A percentile compares a stretch with the other conserved stretches of the same genome.
These are phyloP conservation scores for Meloe dianella DNA, from an alignment of 2,888 invertebrate genomes.

Conservation along the genomic window DNA sequence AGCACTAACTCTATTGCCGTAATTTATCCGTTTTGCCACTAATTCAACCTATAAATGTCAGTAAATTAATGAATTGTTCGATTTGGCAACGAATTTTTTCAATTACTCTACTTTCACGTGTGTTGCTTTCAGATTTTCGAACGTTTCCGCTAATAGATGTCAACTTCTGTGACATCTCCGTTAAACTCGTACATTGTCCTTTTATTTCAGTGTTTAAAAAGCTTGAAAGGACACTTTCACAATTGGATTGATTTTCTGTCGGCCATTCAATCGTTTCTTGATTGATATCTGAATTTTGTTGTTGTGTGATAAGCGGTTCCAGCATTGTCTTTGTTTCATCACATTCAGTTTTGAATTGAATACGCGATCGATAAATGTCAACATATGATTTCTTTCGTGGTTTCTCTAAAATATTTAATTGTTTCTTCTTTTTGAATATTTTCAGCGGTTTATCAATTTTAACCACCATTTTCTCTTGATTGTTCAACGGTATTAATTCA, in stretches of 20 bases:
- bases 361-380: background rate
- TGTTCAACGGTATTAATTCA: slow-evolving; percentile 18
- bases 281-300: background rate
- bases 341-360: background rate
- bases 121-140: background rate
- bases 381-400: background rate
- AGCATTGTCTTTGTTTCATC: background rate
- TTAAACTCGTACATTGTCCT: background rate
- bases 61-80: background rate
- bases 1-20: slow-evolving; percentile 41
- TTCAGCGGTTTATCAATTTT: background rate
- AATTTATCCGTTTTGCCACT: slow-evolving; percentile 38
- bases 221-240: background rate
- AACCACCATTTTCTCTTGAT: background rate
- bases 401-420: background rate
- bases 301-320: background rate
- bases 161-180: background rate
- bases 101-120: background rate
- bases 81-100: background rate
- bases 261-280: background rate
- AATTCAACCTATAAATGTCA: slow-evolving; percentile 39
- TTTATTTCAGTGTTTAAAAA: background rate
- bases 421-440: slow-evolving; percentile 3
- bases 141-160: background rate
- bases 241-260: background rate